These are phyloP conservation scores for Rhinichthys klamathensis DNA, from an alignment of 2,113 vertebrate species.

Conservation along the genomic window DNA sequence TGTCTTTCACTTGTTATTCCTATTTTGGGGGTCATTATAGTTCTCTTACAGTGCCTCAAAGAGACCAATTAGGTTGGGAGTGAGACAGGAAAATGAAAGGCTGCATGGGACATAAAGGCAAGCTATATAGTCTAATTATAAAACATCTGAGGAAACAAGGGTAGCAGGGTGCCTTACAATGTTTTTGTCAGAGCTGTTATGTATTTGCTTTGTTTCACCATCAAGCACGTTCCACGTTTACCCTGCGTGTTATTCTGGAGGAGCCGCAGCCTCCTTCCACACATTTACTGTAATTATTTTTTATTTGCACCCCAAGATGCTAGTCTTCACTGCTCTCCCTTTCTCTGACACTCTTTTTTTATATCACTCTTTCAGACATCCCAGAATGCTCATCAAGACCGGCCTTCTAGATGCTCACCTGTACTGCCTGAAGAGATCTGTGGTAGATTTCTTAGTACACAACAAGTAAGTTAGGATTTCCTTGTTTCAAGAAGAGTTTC, in stretches of 20 bases:
- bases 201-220: slow-evolving; percentile 38
- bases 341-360: background rate
- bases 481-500: slow-evolving; percentile 7
- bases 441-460: slow-evolving; percentile 91
- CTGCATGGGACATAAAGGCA: slow-evolving; percentile 40
- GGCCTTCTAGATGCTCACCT: slow-evolving; percentile 95
- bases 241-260: slow-evolving; percentile 18
- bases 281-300: slow-evolving; percentile 41
- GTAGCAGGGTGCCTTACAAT: slow-evolving; percentile 36
- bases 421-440: slow-evolving; percentile 95
- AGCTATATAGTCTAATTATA: slow-evolving; percentile 58
- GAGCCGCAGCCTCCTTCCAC: slow-evolving; percentile 18
- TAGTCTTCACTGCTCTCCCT: background rate
- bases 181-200: slow-evolving; percentile 41
- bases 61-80: slow-evolving; percentile 57
- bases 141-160: slow-evolving; percentile 47
- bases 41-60: slow-evolving; percentile 52
- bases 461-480: slow-evolving; percentile 84
- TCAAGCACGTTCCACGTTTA: slow-evolving; percentile 13
- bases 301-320: slow-evolving; percentile 39
- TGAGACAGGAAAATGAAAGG: slow-evolving; percentile 59
- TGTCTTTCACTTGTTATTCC: slow-evolving; percentile 30
- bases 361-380: slow-evolving; percentile 77
- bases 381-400: slow-evolving; percentile 93
- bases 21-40: slow-evolving; percentile 47